phyloP scores from a whole-genome alignment of 2,113 vertebrate species.

The Pomatorhinus ruficollis region DNA sequence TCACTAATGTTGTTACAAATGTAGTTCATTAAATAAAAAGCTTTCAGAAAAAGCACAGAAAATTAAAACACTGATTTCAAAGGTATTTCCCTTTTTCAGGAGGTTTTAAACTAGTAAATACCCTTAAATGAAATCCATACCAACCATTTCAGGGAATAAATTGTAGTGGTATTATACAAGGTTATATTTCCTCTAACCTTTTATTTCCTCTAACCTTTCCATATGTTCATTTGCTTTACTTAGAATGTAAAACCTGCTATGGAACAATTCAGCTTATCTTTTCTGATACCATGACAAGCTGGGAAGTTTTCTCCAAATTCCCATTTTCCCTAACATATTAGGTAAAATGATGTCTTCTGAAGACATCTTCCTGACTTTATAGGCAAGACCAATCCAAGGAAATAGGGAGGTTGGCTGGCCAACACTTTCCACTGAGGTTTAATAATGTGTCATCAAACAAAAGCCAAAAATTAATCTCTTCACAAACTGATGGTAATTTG shows the following conservation, averaged over 20 bases:
- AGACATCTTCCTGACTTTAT: not conserved
- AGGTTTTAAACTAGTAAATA: not conserved
- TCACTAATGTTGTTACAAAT: constrained; percentile 45
- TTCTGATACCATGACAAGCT: not conserved
- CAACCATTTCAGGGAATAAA: not conserved
- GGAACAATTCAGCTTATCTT: not conserved
- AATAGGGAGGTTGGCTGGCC: not conserved
- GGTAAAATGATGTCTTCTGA: not conserved
- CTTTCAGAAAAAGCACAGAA: not conserved
- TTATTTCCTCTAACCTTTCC: not conserved
- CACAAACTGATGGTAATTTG: not conserved
- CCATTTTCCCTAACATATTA: not conserved
- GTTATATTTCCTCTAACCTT: not conserved
- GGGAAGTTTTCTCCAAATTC: not conserved
- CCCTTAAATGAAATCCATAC: not conserved
- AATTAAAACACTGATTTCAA: constrained; percentile 23
- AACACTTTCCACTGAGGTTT: not conserved
- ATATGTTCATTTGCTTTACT: not conserved
- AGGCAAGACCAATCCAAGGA: not conserved
- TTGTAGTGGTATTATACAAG: not conserved
- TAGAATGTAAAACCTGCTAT: not conserved
- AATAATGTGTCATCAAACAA: not conserved
- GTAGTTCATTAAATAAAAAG: constrained; percentile 22
- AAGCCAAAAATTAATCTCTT: not conserved
- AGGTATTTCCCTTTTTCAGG: not conserved